Percentiles rank a stretch among this genome's conserved stretches.
These are phyloP conservation scores for Leucophenga maculata DNA, from an alignment of 2,888 invertebrate genomes.

Conservation along the genomic window DNA sequence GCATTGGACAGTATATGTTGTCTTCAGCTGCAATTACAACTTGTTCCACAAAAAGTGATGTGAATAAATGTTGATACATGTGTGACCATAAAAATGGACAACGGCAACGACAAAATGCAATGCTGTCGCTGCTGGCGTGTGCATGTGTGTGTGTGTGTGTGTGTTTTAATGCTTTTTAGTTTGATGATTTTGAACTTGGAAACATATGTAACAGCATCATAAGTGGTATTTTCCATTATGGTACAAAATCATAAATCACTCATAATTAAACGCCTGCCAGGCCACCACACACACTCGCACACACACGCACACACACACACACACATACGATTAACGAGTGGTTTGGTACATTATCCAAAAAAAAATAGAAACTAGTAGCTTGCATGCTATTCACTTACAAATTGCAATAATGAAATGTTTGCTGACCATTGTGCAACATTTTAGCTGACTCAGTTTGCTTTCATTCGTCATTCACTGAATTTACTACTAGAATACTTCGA, in stretches of 20 bases:
- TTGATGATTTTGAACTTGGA: too few species aligned
- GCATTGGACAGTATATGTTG: constrained; percentile 63
- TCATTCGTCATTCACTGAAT: constrained; percentile 11
- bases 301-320: too few species aligned
- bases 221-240: constrained; percentile 7
- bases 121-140: too few species aligned
- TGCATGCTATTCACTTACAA: constrained; percentile 23
- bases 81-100: constrained; percentile 37
- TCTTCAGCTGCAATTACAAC: constrained; percentile 67
- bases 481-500: background rate
- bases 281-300: background rate
- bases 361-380: too few species aligned
- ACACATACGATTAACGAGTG: too few species aligned
- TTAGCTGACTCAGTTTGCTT: constrained; percentile 58
- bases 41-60: constrained; percentile 57
- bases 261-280: constrained; percentile 51
- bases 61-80: constrained; percentile 62
- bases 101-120: background rate
- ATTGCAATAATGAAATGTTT: constrained; percentile 33
- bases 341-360: too few species aligned
- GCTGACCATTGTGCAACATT: constrained; percentile 38
- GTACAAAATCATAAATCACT: constrained; percentile 50
- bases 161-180: too few species aligned
- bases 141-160: too few species aligned
- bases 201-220: background rate